Conservation (phyloP, 2,888 invertebrate genomes). For the Amphipoea oculea region DNA sequence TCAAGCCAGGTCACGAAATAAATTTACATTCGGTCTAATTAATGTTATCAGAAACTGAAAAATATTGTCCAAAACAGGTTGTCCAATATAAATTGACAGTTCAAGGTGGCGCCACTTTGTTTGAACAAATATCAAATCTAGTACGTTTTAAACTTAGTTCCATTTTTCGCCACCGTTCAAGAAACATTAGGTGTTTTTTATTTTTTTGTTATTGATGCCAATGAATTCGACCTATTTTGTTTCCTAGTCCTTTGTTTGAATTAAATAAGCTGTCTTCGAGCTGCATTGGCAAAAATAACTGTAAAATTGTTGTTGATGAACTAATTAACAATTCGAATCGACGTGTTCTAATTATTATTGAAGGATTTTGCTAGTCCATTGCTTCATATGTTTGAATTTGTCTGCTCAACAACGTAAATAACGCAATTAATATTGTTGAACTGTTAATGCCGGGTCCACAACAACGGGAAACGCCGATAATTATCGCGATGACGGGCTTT, state of each 20-base stretch:
- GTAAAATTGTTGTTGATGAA: slow-evolving; percentile 7
- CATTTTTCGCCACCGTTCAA: slow-evolving; percentile 3
- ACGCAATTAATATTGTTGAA: too few species aligned
- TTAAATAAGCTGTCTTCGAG: slow-evolving; percentile 3
- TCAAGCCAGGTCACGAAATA: slow-evolving; percentile 47
- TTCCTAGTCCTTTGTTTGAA: slow-evolving; percentile 13
- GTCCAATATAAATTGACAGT: slow-evolving; percentile 1
- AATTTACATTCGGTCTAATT: slow-evolving; percentile 43
- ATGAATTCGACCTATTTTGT: slow-evolving; percentile 39
- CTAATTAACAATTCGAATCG: neutral
- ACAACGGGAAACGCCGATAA: too few species aligned
- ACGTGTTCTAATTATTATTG: neutral
- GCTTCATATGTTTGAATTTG: too few species aligned
- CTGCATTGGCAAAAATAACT: neutral
- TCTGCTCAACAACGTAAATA: too few species aligned
- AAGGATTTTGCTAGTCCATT: too few species aligned
- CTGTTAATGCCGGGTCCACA: too few species aligned
- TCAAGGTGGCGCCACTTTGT: slow-evolving; percentile 29
- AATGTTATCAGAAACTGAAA: slow-evolving; percentile 38
- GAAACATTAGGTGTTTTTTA: neutral
- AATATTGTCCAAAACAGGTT: neutral
- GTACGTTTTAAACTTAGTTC: slow-evolving; percentile 13
- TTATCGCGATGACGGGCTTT: too few species aligned
- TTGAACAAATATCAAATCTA: slow-evolving; percentile 4
- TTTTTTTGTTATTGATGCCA: slow-evolving; percentile 36